Evolutionary conservation across 64 coral and sea anemone species (phyloP).

Genomic region (Astreopora myriophthalma): DNA sequence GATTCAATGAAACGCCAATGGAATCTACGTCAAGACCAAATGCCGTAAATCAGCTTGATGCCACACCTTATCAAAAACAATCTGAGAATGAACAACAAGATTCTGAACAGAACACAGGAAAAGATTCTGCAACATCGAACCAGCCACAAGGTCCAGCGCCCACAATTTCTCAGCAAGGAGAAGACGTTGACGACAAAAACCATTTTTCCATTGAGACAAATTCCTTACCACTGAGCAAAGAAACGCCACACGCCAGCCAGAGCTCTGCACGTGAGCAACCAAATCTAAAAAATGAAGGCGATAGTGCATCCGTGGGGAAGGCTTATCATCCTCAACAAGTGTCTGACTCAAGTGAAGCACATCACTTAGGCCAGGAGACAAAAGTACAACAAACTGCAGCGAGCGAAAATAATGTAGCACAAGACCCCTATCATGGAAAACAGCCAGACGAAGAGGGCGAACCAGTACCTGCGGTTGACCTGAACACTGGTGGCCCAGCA

Average conservation of each 20-base stretch:
- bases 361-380: too few species aligned
- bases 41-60: neutral
- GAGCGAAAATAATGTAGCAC: neutral
- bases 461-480: conserved; percentile 4
- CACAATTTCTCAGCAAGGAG: neutral
- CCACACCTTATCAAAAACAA: neutral
- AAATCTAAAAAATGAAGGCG: neutral
- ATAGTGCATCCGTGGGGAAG: neutral
- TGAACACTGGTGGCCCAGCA: neutral
- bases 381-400: neutral
- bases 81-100: neutral
- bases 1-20: neutral
- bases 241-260: neutral
- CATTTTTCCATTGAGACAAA: neutral
- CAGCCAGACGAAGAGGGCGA: neutral
- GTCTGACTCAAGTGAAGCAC: neutral
- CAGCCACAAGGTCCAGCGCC: neutral
- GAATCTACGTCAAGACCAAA: neutral
- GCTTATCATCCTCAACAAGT: neutral
- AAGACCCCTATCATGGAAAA: neutral
- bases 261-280: neutral
- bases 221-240: neutral
- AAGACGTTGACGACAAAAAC: neutral
- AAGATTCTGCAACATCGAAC: neutral
- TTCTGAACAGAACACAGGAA: neutral